phyloP scores from a whole-genome alignment of 2,888 invertebrate species.

The Pammene fasciana region DNA sequence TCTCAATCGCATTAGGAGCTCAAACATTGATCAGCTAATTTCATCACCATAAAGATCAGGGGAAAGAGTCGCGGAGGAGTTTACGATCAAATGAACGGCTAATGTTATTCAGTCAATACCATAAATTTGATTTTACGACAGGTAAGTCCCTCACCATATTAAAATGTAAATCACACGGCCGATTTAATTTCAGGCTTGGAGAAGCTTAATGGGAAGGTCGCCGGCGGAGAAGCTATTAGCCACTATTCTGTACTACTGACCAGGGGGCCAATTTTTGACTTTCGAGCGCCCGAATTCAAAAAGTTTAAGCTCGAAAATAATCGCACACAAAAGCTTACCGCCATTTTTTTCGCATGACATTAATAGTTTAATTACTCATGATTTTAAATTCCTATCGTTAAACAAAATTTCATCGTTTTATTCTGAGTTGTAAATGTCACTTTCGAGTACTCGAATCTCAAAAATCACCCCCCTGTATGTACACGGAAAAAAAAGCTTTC shows the following conservation, averaged over 20 bases:
- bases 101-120: constrained; percentile 70
- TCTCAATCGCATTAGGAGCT: constrained; percentile 42
- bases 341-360: too few species aligned
- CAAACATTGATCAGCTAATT: constrained; percentile 56
- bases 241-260: constrained; percentile 22
- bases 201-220: constrained; percentile 60
- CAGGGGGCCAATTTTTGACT: too few species aligned
- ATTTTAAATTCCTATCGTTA: too few species aligned
- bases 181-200: constrained; percentile 80
- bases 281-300: too few species aligned
- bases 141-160: constrained; percentile 79
- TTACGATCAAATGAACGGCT: constrained; percentile 57
- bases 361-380: too few species aligned
- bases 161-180: constrained; percentile 81
- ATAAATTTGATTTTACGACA: constrained; percentile 78
- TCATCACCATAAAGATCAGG: constrained; percentile 58
- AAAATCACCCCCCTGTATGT: too few species aligned
- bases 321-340: too few species aligned
- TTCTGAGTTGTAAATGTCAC: too few species aligned
- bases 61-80: constrained; percentile 44
- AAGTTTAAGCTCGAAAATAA: too few species aligned
- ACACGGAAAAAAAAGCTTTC: too few species aligned
- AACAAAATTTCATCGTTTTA: too few species aligned
- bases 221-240: constrained; percentile 42
- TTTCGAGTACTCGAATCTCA: too few species aligned